Percentiles rank a stretch among this genome's conserved stretches.
phyloP scores from a whole-genome alignment of 2,888 invertebrate genomes.

The Invenusta paracnida region DNA sequence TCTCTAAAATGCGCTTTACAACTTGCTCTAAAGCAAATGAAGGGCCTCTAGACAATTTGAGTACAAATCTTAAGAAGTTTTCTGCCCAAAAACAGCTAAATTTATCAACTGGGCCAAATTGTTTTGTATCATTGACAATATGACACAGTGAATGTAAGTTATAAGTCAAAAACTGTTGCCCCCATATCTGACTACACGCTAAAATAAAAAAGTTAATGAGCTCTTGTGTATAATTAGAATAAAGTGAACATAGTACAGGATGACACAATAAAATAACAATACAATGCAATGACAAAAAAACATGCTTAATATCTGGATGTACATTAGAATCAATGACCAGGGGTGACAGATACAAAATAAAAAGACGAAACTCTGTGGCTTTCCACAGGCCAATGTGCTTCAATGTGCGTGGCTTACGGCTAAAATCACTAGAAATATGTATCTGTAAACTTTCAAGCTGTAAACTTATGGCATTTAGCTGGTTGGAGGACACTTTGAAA shows the following conservation, averaged over 20 bases:
- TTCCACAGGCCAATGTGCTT: constrained; percentile 2
- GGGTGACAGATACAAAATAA: constrained; percentile 3
- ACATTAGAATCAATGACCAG: background rate
- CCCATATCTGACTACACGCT: constrained; percentile 7
- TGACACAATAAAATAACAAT: constrained; percentile 14
- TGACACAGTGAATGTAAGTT: constrained; percentile 11
- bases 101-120: background rate
- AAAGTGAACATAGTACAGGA: background rate
- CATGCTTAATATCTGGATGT: background rate
- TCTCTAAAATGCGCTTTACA: background rate
- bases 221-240: background rate
- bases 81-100: background rate
- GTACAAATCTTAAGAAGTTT: background rate
- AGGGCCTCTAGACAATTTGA: background rate
- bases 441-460: background rate
- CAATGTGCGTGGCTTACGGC: background rate
- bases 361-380: background rate
- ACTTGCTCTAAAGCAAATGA: background rate
- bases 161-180: background rate
- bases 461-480: background rate
- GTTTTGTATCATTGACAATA: background rate
- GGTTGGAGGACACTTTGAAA: background rate
- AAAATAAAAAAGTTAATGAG: background rate
- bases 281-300: constrained; percentile 6
- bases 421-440: background rate